phyloP scores from a whole-genome alignment of 1,140 invertebrate genomes.

The Kradibia gibbosae region DNA sequence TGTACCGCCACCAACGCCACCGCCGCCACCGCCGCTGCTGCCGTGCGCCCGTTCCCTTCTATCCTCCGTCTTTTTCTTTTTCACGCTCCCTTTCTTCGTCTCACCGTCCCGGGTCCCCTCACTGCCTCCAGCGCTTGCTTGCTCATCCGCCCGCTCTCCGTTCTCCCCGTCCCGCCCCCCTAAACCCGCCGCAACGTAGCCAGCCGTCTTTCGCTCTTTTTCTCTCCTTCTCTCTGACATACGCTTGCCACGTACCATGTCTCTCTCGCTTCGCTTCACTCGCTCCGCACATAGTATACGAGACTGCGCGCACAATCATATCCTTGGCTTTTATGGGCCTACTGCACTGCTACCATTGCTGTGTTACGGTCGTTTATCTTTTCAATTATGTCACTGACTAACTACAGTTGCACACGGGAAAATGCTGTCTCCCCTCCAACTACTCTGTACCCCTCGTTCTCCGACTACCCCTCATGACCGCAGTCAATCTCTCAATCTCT shows the following conservation, averaged over 20 bases:
- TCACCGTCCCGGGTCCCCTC: conserved; percentile 20
- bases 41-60: conserved; percentile 28
- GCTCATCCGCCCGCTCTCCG: too few relatives aligned
- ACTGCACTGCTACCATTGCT: conserved; percentile 31
- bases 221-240: not conserved
- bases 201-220: conserved; percentile 53
- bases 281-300: conserved; percentile 15
- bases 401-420: conserved; percentile 30
- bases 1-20: conserved; percentile 53
- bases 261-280: conserved; percentile 17
- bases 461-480: conserved; percentile 27
- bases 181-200: too few relatives aligned
- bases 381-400: conserved; percentile 51
- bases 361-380: conserved; percentile 49
- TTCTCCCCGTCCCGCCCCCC: too few relatives aligned
- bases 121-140: too few relatives aligned
- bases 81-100: conserved; percentile 44
- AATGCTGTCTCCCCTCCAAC: conserved; percentile 33
- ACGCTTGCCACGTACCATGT: conserved; percentile 36
- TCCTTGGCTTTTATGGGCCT: conserved; percentile 42
- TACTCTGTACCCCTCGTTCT: conserved; percentile 20
- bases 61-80: conserved; percentile 50
- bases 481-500: conserved; percentile 3
- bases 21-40: conserved; percentile 42
- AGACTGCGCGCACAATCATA: conserved; percentile 37